Percentiles rank a stretch among this genome's conserved stretches.
Conservation (phyloP, 2,113 vertebrate genomes). For the Leptodactylus fuscus region DNA sequence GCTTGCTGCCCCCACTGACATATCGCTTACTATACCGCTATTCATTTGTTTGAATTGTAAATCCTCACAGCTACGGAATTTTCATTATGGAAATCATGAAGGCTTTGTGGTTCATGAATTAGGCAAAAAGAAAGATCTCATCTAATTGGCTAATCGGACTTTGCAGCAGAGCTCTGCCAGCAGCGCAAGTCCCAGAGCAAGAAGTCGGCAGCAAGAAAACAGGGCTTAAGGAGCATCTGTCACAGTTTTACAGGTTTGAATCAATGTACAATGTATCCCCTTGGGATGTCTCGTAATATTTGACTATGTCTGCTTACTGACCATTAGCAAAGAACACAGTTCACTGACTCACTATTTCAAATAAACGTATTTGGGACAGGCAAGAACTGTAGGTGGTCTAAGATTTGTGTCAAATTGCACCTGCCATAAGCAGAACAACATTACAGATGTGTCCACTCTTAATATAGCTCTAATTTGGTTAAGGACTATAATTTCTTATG, state of each 20-base stretch:
- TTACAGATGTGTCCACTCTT: neutral
- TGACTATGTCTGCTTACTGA: neutral
- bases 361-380: neutral
- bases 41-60: conserved; percentile 35
- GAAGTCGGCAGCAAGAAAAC: neutral
- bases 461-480: no score
- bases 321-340: neutral
- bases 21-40: neutral
- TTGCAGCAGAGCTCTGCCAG: neutral
- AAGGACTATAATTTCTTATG: no score
- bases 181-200: neutral
- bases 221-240: no score
- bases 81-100: conserved; percentile 36
- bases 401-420: neutral
- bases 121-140: neutral
- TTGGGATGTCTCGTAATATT: neutral
- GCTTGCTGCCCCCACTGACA: conserved; percentile 4
- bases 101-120: conserved; percentile 45
- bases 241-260: neutral
- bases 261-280: neutral
- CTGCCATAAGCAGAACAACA: neutral
- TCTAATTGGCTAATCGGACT: conserved; percentile 21
- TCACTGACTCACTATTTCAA: neutral
- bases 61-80: conserved; percentile 19
- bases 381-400: neutral